These are phyloP conservation scores for Coelopa pilipes DNA, from an alignment of 2,888 invertebrate species.

Conservation along the genomic window DNA sequence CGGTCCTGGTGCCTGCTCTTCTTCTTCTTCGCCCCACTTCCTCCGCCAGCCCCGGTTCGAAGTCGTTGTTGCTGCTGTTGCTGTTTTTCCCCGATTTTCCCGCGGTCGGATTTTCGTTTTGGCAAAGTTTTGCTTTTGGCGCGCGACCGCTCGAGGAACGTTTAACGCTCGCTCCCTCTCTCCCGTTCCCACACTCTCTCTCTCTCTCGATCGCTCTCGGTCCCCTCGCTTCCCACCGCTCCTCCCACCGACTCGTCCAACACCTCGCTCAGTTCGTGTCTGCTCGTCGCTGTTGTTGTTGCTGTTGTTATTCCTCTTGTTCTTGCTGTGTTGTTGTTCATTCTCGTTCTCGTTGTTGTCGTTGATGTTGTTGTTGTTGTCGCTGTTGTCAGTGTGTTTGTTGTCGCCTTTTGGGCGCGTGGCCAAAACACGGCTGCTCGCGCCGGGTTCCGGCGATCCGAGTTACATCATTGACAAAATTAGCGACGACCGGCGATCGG, in stretches of 20 bases:
- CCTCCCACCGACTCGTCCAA: no score
- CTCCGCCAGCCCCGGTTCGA: no score
- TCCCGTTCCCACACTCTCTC: slow-evolving; percentile 33
- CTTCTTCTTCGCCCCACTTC: no score
- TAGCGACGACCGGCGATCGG: slow-evolving; percentile 49
- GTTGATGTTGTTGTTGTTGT: slow-evolving; percentile 30
- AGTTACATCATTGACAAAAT: slow-evolving; percentile 65
- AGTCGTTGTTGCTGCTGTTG: background rate
- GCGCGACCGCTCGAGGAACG: slow-evolving; percentile 60
- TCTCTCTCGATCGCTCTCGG: no score
- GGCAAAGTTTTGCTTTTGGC: slow-evolving; percentile 58
- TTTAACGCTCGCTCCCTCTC: slow-evolving; percentile 52
- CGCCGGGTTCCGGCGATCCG: slow-evolving; percentile 48
- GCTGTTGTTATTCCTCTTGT: background rate
- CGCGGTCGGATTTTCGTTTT: slow-evolving; percentile 45
- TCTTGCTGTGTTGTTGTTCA: background rate
- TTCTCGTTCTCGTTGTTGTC: slow-evolving; percentile 19
- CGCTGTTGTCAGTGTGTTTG: slow-evolving; percentile 27
- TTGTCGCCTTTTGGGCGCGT: slow-evolving; percentile 51
- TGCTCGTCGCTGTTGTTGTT: slow-evolving; percentile 43
- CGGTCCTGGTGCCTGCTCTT: background rate
- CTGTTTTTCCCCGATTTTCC: background rate
- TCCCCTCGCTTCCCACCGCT: no score
- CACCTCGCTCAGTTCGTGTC: no score
- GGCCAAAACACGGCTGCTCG: slow-evolving; percentile 51